These are phyloP conservation scores for Apodemia hepburni DNA, from an alignment of 2,888 invertebrate genomes.

Conservation along the genomic window DNA sequence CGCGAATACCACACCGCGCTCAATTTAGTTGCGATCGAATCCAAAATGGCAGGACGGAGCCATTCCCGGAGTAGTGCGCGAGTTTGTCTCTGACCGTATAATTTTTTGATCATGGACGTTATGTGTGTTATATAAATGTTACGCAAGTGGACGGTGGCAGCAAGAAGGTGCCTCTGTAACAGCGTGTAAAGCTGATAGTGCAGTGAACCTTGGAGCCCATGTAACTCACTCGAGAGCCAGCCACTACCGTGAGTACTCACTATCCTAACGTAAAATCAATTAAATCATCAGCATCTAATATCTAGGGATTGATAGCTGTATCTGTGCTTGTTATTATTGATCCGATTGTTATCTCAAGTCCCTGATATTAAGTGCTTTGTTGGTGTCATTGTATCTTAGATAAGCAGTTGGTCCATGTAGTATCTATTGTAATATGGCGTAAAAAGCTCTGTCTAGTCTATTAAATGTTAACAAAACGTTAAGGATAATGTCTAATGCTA, in stretches of 20 bases:
- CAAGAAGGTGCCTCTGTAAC: conserved; percentile 54
- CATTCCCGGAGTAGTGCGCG: conserved; percentile 48
- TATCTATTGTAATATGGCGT: conserved; percentile 21
- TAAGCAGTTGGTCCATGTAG: conserved; percentile 19
- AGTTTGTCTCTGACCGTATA: conserved; percentile 49
- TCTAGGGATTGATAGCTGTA: not conserved
- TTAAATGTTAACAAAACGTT: conserved; percentile 13
- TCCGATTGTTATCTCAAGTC: conserved; percentile 49
- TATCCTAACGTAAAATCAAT: conserved; percentile 32
- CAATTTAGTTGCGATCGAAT: conserved; percentile 40
- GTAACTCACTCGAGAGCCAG: conserved; percentile 51
- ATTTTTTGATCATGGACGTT: conserved; percentile 46
- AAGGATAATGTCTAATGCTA: conserved; percentile 17
- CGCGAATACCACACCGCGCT: conserved; percentile 29
- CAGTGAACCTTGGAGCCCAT: conserved; percentile 55
- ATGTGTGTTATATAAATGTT: conserved; percentile 74
- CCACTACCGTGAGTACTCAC: conserved; percentile 54
- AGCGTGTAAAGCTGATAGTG: conserved; percentile 48
- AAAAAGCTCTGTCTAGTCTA: conserved; percentile 3
- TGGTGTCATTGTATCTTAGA: conserved; percentile 27
- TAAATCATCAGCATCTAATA: conserved; percentile 22
- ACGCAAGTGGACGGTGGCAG: conserved; percentile 66
- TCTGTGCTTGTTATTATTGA: conserved; percentile 49
- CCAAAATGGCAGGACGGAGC: conserved; percentile 66
- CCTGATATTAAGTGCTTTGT: conserved; percentile 40